Base-by-base conservation (phyloP, 1,140 invertebrate species). In the Orussus abietinus region DNA sequence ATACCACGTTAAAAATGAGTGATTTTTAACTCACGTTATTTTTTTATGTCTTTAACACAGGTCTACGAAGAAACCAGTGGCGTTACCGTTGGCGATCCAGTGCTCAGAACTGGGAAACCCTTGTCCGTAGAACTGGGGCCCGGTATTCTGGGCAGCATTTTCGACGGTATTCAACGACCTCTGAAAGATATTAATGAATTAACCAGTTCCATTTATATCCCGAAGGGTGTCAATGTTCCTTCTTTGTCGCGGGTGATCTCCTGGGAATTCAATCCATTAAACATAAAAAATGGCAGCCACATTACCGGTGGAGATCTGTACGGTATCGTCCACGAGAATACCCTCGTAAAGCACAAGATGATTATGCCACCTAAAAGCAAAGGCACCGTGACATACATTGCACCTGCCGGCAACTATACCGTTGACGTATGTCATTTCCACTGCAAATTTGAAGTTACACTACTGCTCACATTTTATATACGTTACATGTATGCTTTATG, bases 1-100 rank as follows among this genome's bases (percentile, higher is more conserved):
- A 19, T 18, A 13, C n/a, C n/a, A n/a, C n/a, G n/a, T n/a, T n/a
- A n/a, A n/a, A n/a, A n/a, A 18, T 15, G 5, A 3, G 4, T 9
- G 9, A 31, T 36, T 21, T 25, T 13, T 36, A 43, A 13, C 19
- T 22, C 25, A 14, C 32, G 15, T 42, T 9, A 28, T 15, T 40
- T 25, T 28, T 28, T 20, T 21, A 18, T 37, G n/a, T 13, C 5
- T 39, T 36, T 29, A 38, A 26, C 42, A 10, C 59, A 89, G 82
- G 95, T 98, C 41, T 99, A 99, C 64, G 97, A 99, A 77, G 97
- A 99, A 73, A 99, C 97, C 31, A 98, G 96, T 36, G 96, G 96
- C 64, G 96, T 99, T 3, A 99, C 97, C 20, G 96, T 99, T 5
- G 97, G 97, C 21, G 97, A 99, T 77, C 97, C 97, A 11, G 96